These are phyloP conservation scores for Apodemia hepburni DNA, from an alignment of 2,888 invertebrate genomes.

Conservation along the genomic window DNA sequence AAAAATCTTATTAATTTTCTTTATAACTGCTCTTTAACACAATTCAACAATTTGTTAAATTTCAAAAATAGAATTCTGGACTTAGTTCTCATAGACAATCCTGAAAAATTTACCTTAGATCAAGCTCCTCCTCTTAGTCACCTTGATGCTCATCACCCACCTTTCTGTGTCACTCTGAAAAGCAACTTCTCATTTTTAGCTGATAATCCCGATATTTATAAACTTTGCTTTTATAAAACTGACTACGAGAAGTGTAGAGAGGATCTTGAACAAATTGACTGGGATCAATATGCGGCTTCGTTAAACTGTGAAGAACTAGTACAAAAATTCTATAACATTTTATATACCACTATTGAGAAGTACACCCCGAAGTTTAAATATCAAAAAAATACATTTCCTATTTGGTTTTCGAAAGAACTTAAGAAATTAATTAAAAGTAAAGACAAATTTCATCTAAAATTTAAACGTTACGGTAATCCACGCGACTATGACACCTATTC, in stretches of 20 bases:
- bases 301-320: constrained; percentile 1
- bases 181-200: too few relatives aligned
- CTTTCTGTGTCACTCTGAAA: constrained; percentile 3
- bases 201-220: neutral
- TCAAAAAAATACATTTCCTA: neutral
- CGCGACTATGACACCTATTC: constrained; percentile 5
- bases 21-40: neutral
- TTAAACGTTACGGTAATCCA: constrained; percentile 1
- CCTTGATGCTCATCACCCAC: constrained; percentile 11
- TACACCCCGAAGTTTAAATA: neutral
- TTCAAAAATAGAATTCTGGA: constrained; percentile 12
- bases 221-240: neutral
- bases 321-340: neutral
- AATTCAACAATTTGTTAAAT: neutral
- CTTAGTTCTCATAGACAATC: constrained; percentile 1
- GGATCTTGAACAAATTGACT: constrained; percentile 5
- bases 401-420: constrained; percentile 11
- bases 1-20: neutral
- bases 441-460: neutral
- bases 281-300: neutral
- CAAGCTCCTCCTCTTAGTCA: neutral
- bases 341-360: neutral
- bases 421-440: neutral
- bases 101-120: neutral
- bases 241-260: neutral